Evolutionary conservation across 2,797 vertebrate genomes (phyloP).

Genomic region (Psittacula echo): DNA sequence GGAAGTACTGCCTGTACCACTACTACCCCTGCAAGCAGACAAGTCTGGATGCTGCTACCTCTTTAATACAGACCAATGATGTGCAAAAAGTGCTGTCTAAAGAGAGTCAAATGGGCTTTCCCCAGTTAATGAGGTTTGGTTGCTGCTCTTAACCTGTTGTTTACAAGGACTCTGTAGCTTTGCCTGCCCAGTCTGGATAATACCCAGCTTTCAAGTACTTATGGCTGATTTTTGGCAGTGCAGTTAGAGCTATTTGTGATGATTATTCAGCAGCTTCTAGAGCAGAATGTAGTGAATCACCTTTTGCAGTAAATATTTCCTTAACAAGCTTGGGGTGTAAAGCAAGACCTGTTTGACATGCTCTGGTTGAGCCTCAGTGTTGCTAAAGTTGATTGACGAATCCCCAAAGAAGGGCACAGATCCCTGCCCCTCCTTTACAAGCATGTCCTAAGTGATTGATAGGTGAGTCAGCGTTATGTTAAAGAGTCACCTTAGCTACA

Average conservation of each 20-base stretch:
- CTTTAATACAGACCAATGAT: too few species aligned
- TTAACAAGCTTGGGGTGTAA: neutral
- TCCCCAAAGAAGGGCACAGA: neutral
- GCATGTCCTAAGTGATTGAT: neutral
- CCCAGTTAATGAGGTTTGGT: neutral
- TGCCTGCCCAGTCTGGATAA: neutral
- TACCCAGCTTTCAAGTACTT: neutral
- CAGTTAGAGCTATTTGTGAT: neutral
- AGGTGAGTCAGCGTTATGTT: neutral
- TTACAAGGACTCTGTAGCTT: neutral
- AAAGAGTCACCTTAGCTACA: neutral
- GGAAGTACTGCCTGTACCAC: neutral
- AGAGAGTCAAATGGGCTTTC: neutral
- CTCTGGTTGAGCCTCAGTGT: neutral
- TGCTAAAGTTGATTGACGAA: constrained; percentile 16
- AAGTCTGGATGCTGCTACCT: neutral
- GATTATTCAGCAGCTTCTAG: neutral
- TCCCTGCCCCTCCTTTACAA: neutral
- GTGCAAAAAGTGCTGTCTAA: neutral
- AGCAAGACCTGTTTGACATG: neutral
- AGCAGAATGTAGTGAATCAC: neutral
- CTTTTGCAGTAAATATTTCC: neutral
- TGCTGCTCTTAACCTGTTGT: neutral
- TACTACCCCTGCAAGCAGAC: neutral
- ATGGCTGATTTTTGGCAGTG: neutral